Evolutionary conservation across 2,888 invertebrate genomes (phyloP).

Genomic region (Orthosia cruda): DNA sequence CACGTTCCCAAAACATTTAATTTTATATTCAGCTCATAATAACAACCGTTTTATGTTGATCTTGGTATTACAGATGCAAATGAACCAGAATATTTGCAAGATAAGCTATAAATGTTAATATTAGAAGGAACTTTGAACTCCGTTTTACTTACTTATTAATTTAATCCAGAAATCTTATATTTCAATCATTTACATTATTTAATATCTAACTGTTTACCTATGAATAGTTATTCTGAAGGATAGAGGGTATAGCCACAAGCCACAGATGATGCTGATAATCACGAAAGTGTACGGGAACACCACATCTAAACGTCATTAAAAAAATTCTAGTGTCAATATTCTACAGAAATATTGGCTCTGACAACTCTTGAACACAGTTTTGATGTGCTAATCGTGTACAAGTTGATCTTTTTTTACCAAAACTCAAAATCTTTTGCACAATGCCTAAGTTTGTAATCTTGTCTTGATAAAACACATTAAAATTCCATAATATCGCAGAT

Average conservation of each 20-base stretch:
- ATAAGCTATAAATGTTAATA: conserved; percentile 40
- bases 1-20: conserved; percentile 38
- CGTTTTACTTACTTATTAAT: not conserved
- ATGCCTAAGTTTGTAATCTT: not conserved
- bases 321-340: too few species aligned
- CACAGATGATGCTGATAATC: too few species aligned
- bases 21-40: conserved; percentile 24
- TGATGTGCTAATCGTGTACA: too few species aligned
- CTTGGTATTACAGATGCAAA: conserved; percentile 38
- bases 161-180: not conserved
- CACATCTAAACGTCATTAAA: too few species aligned
- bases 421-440: not conserved
- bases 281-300: too few species aligned
- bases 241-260: too few species aligned
- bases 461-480: not conserved
- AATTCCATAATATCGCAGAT: not conserved
- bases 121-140: not conserved
- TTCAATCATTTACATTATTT: not conserved
- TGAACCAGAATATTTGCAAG: conserved; percentile 7
- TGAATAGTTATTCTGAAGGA: not conserved
- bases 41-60: conserved; percentile 44
- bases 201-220: not conserved
- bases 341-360: too few species aligned
- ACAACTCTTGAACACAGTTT: too few species aligned
- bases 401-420: too few species aligned